These are phyloP conservation scores for Apodemia zela DNA, from an alignment of 2,888 invertebrate genomes.

Conservation along the genomic window DNA sequence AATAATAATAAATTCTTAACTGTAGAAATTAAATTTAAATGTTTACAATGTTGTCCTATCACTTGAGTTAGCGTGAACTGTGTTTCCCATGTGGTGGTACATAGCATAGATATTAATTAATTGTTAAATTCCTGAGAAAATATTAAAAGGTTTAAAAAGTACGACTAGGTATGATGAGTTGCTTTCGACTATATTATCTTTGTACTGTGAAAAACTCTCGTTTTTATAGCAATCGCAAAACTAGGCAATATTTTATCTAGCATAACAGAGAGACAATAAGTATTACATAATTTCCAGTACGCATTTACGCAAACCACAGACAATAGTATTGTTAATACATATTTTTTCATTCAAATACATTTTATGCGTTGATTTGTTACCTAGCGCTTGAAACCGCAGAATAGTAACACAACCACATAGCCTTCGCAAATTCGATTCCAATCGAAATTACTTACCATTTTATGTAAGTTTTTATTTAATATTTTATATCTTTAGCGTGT, in stretches of 20 bases:
- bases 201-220: no score
- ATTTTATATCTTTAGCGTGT: conserved; percentile 68
- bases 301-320: conserved; percentile 15
- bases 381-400: conserved; percentile 59
- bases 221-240: not conserved
- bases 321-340: conserved; percentile 22
- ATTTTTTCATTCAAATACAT: conserved; percentile 46
- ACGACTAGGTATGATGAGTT: no score
- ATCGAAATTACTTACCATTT: conserved; percentile 74
- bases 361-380: conserved; percentile 42
- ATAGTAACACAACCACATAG: conserved; percentile 61
- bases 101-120: no score
- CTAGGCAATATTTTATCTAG: not conserved
- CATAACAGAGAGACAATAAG: not conserved
- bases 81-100: no score
- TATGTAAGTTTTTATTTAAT: conserved; percentile 77
- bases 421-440: conserved; percentile 60
- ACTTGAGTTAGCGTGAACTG: no score
- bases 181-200: no score
- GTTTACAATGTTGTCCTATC: no score
- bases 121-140: no score
- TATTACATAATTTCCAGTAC: not conserved
- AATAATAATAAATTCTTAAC: no score
- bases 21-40: no score
- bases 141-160: no score